Evolutionary conservation across 2,113 vertebrate species (phyloP).

Genomic region (Callopanchax toddi): DNA sequence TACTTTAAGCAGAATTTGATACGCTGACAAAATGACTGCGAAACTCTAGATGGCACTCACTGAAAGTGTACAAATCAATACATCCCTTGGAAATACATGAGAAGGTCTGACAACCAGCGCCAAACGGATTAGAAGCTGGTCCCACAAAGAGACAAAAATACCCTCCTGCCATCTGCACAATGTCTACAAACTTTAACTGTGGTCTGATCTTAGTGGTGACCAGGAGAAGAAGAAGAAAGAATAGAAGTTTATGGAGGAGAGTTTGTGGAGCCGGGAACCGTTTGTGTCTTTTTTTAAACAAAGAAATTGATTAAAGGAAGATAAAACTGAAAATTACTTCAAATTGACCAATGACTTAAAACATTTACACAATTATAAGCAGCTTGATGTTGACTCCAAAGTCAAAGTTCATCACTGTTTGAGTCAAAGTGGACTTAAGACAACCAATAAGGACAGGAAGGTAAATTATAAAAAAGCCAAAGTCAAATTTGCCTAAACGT

Average conservation of each 20-base stretch:
- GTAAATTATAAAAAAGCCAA: too few species aligned
- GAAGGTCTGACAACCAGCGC: conserved; percentile 34
- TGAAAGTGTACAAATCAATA: conserved; percentile 58
- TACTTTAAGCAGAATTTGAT: conserved; percentile 61
- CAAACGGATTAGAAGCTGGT: conserved; percentile 17
- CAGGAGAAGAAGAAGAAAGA: background rate
- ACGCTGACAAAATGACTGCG: conserved; percentile 54
- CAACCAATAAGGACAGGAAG: too few species aligned
- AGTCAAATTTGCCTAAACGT: too few species aligned
- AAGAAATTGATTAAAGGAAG: too few species aligned
- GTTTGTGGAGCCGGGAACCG: background rate
- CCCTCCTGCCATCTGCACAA: background rate
- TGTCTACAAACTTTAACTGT: conserved; percentile 10
- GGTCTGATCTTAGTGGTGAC: conserved; percentile 11
- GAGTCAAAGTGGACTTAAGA: too few species aligned
- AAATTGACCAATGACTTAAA: too few species aligned
- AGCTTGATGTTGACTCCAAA: too few species aligned
- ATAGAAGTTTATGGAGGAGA: too few species aligned
- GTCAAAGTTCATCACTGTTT: too few species aligned
- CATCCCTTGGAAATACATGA: conserved; percentile 23
- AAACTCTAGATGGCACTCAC: conserved; percentile 14
- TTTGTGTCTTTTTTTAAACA: background rate
- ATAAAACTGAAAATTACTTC: too few species aligned
- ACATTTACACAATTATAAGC: too few species aligned
- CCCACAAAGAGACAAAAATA: conserved; percentile 16